Conservation (phyloP, 2,888 invertebrate genomes). For the Tetramorium bicarinatum region DNA sequence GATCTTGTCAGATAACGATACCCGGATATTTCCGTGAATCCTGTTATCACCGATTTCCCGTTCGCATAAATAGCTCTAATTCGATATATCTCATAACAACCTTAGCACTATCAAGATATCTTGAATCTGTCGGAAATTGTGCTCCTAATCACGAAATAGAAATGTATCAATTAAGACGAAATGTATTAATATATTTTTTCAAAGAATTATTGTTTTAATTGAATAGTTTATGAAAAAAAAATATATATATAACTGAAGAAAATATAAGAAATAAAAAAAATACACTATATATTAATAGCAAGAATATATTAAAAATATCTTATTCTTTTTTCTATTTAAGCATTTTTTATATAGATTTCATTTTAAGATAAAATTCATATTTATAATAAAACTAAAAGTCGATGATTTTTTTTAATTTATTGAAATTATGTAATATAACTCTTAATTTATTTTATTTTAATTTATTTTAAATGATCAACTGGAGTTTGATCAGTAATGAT, state of each 20-base stretch:
- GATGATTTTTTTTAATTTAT: no score
- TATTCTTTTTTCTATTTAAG: background rate
- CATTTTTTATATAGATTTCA: background rate
- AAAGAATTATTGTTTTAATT: background rate
- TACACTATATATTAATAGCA: background rate
- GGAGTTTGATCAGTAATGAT: no score
- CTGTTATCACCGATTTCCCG: constrained; percentile 64
- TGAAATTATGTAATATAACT: no score
- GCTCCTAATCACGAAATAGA: background rate
- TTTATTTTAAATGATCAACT: background rate
- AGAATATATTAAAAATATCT: background rate
- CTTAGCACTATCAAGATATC: constrained; percentile 13
- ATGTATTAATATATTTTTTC: background rate
- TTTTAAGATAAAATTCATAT: background rate
- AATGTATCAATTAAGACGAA: background rate
- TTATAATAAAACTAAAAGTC: background rate
- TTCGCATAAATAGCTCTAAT: constrained; percentile 70
- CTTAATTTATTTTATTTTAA: no score
- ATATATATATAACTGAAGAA: no score
- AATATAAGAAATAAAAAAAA: no score
- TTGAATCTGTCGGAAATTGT: constrained; percentile 17
- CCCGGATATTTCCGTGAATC: constrained; percentile 69
- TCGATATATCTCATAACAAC: constrained; percentile 72
- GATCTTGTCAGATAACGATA: constrained; percentile 51
- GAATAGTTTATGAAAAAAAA: background rate